Evolutionary conservation across 1,140 invertebrate species (phyloP).

Genomic region (Lepidostoma basale): DNA sequence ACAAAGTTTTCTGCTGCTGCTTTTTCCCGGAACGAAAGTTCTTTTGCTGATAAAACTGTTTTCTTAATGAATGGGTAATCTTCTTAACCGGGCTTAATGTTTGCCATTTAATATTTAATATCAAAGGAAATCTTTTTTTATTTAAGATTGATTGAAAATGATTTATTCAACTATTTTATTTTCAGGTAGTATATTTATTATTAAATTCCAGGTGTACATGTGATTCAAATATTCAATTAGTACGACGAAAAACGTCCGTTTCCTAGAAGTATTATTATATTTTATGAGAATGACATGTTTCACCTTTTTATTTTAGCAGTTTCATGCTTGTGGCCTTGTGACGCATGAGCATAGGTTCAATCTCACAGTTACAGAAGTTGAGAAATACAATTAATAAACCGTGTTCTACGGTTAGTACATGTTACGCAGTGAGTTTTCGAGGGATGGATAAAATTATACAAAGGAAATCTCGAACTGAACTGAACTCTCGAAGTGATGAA

Average conservation of each 20-base stretch:
- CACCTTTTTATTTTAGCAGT: too few relatives aligned
- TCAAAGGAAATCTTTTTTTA: not conserved
- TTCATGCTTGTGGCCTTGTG: too few relatives aligned
- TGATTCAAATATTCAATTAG: not conserved
- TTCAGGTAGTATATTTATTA: not conserved
- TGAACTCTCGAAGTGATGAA: too few relatives aligned
- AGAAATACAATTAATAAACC: not conserved
- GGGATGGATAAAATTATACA: not conserved
- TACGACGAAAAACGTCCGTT: not conserved
- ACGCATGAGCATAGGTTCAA: not conserved
- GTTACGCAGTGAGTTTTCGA: not conserved
- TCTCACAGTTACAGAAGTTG: not conserved
- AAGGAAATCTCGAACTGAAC: slow-evolving; percentile 21
- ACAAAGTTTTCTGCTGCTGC: too few relatives aligned
- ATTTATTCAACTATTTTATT: not conserved
- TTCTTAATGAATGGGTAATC: not conserved
- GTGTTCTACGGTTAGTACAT: not conserved
- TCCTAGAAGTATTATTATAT: too few relatives aligned
- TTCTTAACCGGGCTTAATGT: not conserved
- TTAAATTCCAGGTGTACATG: not conserved
- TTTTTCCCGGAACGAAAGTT: too few relatives aligned
- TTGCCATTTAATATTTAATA: not conserved
- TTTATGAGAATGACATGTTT: too few relatives aligned
- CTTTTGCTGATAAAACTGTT: not conserved
- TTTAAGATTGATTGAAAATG: not conserved